Evolutionary conservation across 1,140 invertebrate species (phyloP).

Genomic region (Heliconius eleuchia): DNA sequence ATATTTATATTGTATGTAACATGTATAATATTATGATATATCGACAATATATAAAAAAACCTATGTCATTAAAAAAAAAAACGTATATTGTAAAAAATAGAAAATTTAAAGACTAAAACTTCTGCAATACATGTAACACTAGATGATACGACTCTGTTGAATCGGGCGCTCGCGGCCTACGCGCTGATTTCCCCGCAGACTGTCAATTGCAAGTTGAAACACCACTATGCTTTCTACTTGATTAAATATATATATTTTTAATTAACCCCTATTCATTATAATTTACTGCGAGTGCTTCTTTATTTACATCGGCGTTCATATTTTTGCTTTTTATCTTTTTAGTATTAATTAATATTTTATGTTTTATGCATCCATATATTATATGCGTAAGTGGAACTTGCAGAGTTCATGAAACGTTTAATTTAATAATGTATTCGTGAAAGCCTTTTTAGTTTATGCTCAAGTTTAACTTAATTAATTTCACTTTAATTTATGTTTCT

Average conservation of each 20-base stretch:
- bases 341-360: slow-evolving; percentile 17
- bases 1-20: too few relatives aligned
- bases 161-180: slow-evolving; percentile 47
- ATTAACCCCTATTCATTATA: slow-evolving; percentile 37
- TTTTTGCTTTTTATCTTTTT: slow-evolving; percentile 21
- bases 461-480: neutral
- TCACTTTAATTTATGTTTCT: neutral
- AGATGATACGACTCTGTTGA: slow-evolving; percentile 43
- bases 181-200: slow-evolving; percentile 62
- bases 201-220: slow-evolving; percentile 49
- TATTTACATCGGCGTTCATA: slow-evolving; percentile 18
- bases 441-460: neutral
- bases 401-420: neutral
- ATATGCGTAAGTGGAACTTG: neutral
- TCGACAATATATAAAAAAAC: too few relatives aligned
- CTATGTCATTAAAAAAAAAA: neutral
- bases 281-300: slow-evolving; percentile 20
- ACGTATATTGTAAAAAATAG: neutral
- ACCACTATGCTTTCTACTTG: slow-evolving; percentile 56
- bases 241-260: slow-evolving; percentile 65
- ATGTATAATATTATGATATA: too few relatives aligned
- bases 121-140: slow-evolving; percentile 2
- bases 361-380: too few relatives aligned
- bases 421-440: slow-evolving; percentile 3
- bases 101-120: neutral